A percentile compares a stretch with the other conserved stretches of the same genome.
phyloP scores from a whole-genome alignment of 2,888 invertebrate genomes.

The Drosophila eohydei region DNA sequence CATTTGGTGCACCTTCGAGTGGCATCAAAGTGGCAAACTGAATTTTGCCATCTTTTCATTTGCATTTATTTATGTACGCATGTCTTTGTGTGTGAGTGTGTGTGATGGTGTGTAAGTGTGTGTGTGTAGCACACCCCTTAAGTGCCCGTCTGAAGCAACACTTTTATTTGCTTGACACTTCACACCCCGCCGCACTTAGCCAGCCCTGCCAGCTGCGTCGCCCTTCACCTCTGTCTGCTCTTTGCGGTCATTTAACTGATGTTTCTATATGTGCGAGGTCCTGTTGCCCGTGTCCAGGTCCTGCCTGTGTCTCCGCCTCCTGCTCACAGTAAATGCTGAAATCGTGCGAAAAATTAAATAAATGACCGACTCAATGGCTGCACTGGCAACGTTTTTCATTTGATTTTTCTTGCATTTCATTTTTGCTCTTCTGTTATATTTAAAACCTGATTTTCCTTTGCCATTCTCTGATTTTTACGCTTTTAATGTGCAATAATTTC shows the following conservation, averaged over 20 bases:
- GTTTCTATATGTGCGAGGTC: slow-evolving; percentile 63
- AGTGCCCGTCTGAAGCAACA: slow-evolving; percentile 45
- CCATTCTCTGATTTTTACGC: slow-evolving; percentile 37
- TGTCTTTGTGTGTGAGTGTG: neutral
- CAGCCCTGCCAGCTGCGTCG: neutral
- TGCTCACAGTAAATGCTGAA: slow-evolving; percentile 61
- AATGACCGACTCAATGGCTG: slow-evolving; percentile 55
- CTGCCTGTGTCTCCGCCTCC: slow-evolving; percentile 12
- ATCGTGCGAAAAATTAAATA: slow-evolving; percentile 80
- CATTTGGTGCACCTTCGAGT: slow-evolving; percentile 41
- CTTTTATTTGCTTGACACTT: slow-evolving; percentile 66
- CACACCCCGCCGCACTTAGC: slow-evolving; percentile 54
- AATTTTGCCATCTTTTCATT: slow-evolving; percentile 35
- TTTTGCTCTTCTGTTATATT: neutral
- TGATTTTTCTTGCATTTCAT: slow-evolving; percentile 21
- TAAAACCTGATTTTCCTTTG: neutral
- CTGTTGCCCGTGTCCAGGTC: slow-evolving; percentile 11
- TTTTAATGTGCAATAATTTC: slow-evolving; percentile 67
- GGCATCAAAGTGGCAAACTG: slow-evolving; percentile 37
- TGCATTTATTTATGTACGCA: slow-evolving; percentile 21
- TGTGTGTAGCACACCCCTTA: slow-evolving; percentile 37
- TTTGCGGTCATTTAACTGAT: slow-evolving; percentile 76
- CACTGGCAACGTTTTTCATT: slow-evolving; percentile 32
- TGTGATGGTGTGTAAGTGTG: slow-evolving; percentile 10
- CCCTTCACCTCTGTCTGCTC: slow-evolving; percentile 7